Conservation (phyloP, 2,888 invertebrate species). For the Scaptomyza polygonia region DNA sequence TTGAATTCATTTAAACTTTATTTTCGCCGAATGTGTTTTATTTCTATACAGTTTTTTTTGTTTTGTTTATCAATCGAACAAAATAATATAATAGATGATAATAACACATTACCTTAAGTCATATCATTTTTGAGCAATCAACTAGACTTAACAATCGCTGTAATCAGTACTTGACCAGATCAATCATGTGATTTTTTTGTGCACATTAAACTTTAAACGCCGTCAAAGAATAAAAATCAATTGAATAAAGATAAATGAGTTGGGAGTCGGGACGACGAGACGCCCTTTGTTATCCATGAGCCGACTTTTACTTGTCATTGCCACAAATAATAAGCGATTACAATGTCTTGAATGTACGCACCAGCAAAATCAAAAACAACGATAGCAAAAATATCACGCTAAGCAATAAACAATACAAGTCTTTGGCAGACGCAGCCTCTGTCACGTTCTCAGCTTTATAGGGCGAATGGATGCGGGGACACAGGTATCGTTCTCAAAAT, state of each 20-base stretch:
- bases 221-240: slow-evolving; percentile 35
- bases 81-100: no score
- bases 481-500: slow-evolving; percentile 33
- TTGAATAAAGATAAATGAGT: slow-evolving; percentile 66
- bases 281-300: neutral
- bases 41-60: no score
- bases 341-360: slow-evolving; percentile 51
- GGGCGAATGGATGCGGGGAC: slow-evolving; percentile 1
- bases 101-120: no score
- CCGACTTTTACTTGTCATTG: slow-evolving; percentile 54
- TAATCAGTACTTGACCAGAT: slow-evolving; percentile 15
- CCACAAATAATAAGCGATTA: slow-evolving; percentile 69
- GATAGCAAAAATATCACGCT: slow-evolving; percentile 12
- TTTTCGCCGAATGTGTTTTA: no score
- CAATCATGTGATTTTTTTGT: slow-evolving; percentile 31
- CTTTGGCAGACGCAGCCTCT: slow-evolving; percentile 14
- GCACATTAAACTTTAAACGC: slow-evolving; percentile 2
- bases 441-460: slow-evolving; percentile 49
- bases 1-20: no score
- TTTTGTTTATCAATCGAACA: no score
- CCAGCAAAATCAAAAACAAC: slow-evolving; percentile 8
- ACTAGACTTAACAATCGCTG: slow-evolving; percentile 1
- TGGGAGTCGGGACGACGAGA: slow-evolving; percentile 7
- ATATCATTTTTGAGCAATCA: neutral
- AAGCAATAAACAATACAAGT: slow-evolving; percentile 19